A percentile compares a stretch with the other conserved stretches of the same genome.
Evolutionary conservation across 1,140 invertebrate genomes (phyloP).

Genomic region (Nasonia longicornis): DNA sequence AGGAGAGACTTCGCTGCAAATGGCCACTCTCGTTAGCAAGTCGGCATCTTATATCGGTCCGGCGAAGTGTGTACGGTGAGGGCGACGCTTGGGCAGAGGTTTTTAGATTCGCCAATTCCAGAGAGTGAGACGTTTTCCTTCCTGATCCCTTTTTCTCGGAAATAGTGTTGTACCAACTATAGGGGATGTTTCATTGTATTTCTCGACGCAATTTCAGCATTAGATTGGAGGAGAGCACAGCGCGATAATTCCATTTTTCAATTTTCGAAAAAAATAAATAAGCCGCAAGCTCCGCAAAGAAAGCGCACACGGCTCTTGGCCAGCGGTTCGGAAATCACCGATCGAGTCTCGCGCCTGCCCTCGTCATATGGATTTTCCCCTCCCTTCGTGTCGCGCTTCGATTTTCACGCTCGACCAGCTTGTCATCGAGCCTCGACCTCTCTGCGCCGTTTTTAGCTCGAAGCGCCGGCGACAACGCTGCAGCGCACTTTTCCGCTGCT

Average conservation of each 20-base stretch:
- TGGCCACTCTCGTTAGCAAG: conserved; percentile 22
- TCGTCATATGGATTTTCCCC: conserved; percentile 39
- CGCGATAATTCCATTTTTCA: background rate
- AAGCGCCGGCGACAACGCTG: background rate
- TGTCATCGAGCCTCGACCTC: conserved; percentile 42
- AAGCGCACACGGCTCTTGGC: background rate
- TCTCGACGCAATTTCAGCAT: no score
- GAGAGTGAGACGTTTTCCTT: background rate
- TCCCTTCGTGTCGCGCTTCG: conserved; percentile 15
- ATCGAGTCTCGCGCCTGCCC: conserved; percentile 14
- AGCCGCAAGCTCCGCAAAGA: background rate
- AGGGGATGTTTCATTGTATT: no score
- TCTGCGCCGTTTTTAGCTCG: conserved; percentile 41
- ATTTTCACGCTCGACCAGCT: conserved; percentile 44
- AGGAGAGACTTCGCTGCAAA: background rate
- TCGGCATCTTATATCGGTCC: conserved; percentile 8
- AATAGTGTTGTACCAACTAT: no score
- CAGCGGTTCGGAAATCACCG: conserved; percentile 36
- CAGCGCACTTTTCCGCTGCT: conserved; percentile 8
- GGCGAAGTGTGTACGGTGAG: background rate
- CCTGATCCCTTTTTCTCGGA: background rate
- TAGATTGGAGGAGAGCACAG: no score
- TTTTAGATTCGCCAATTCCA: background rate
- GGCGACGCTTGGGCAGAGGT: background rate
- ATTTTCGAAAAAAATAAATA: conserved; percentile 17